Conservation (phyloP, 2,797 vertebrate genomes). For the Etheostoma perlongum region DNA sequence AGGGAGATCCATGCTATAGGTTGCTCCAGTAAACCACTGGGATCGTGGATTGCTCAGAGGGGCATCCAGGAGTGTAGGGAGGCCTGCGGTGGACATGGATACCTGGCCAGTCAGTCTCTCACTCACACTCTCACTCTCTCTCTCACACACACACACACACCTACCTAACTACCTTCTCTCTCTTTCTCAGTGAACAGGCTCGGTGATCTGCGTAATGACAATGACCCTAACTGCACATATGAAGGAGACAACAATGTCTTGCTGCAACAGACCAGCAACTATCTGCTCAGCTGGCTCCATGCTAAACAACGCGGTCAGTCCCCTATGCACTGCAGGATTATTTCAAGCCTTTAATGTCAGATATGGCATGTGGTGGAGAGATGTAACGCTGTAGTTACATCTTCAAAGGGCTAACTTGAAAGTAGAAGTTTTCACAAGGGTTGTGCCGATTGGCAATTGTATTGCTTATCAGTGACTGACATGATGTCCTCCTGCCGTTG, state of each 20-base stretch:
- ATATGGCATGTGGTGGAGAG: no score
- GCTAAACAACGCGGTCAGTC: constrained; percentile 80
- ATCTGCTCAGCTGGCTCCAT: constrained; percentile 86
- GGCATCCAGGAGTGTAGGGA: constrained; percentile 95
- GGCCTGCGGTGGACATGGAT: constrained; percentile 96
- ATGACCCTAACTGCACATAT: constrained; percentile 96
- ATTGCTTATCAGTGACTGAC: no score
- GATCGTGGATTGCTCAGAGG: constrained; percentile 91
- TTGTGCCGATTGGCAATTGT: no score
- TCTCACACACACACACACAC: no score
- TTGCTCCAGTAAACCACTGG: constrained; percentile 89
- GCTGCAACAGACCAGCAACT: constrained; percentile 95
- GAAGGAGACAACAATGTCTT: constrained; percentile 97
- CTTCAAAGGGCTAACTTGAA: no score
- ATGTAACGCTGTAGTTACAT: no score
- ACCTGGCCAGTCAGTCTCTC: constrained; percentile 90
- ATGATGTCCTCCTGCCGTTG: no score
- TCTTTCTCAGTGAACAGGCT: constrained; percentile 90
- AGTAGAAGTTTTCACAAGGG: no score
- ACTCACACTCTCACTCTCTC: no score
- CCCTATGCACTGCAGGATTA: neutral
- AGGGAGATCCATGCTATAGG: constrained; percentile 92
- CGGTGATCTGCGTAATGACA: constrained; percentile 91
- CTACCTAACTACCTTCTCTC: neutral
- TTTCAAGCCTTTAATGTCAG: no score